Evolutionary conservation across 2,797 vertebrate genomes (phyloP).

Genomic region (Lophius americanus): DNA sequence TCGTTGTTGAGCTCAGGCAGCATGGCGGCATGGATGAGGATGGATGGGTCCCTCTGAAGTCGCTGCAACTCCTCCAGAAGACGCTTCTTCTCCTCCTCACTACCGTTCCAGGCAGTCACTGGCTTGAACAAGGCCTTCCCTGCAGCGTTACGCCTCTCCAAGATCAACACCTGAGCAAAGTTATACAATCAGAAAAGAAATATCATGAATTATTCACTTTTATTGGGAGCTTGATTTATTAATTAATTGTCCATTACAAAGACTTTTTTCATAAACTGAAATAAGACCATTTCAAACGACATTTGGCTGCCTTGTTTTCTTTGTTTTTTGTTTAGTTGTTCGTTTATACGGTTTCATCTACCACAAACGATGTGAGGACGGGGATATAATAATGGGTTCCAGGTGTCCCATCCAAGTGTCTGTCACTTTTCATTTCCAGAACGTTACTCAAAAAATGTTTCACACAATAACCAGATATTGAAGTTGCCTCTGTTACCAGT

Average conservation of each 20-base stretch:
- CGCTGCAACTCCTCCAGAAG: constrained; percentile 89
- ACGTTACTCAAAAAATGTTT: no score
- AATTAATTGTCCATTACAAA: background rate
- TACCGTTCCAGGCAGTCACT: constrained; percentile 89
- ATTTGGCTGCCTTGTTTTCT: no score
- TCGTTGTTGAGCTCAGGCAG: constrained; percentile 92
- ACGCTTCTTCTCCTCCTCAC: constrained; percentile 86
- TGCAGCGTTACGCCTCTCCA: constrained; percentile 88
- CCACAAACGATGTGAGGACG: no score
- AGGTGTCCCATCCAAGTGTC: no score
- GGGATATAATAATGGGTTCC: no score
- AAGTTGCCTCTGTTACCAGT: no score
- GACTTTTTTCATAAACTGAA: background rate
- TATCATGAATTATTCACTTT: background rate
- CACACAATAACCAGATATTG: no score
- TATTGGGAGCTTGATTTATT: background rate
- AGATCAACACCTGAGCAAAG: constrained; percentile 86
- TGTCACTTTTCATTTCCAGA: no score
- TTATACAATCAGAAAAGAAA: accelerated
- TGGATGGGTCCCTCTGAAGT: constrained; percentile 87
- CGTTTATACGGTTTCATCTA: no score
- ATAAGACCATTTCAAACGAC: background rate
- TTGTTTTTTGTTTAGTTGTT: no score
- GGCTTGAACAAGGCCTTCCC: constrained; percentile 88
- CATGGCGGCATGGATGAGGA: constrained; percentile 87